Base-by-base conservation (phyloP, 92 coral and sea anemone species). In the Zoanthus solanderi region DNA sequence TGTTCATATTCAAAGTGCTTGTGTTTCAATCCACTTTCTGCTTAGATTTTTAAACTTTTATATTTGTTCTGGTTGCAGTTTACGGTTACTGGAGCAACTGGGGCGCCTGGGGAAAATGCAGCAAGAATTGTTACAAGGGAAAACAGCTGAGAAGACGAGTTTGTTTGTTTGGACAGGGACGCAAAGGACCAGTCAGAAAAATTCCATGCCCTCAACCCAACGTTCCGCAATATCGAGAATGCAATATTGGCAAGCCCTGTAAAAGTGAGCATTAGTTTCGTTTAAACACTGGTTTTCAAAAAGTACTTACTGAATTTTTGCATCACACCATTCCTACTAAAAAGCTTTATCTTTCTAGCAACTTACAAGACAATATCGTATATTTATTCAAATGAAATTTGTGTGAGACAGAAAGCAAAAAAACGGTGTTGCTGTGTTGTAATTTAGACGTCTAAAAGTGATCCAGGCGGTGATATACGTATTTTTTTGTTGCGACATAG, bases 1-100 rank as follows among this genome's bases (percentile, higher is more conserved):
- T 37, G 42, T 37, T 1, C 42, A 37, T 4, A 37, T 37, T 37
- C 4, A 37, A 37, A 2, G 42, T 37, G 42, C 42, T 37, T 37
- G 42, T 4, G 42, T 1, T 37, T 37, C 42, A 37, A 37, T 37
- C 42, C 2, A 37, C 42, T 4, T 37, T 37, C 4, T 37, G 1
- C 5, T 50, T 50, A 0, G 56, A 50, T 7, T 7, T 50, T 47
- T 47, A 47, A 50, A 50, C 56, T 7, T 50, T 50, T 4, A 7
- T 3, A 7, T 50, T 7, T 11, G 3, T 50, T 61, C 23, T 63
- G 63, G 56, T 48, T 61, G n/a, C 54, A 79, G 84, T 79, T 66
- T 46, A 61, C 9, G 84, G 84, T 8, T 79, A 79, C 72, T 79
- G 84, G 84, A 79, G 84, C 73, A 79, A 15, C 72, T 79, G 84